Evolutionary conservation across 2,888 invertebrate genomes (phyloP), one percentile per base, ranked within the genome.

Genomic region (Drosophila quinaria): DNA sequence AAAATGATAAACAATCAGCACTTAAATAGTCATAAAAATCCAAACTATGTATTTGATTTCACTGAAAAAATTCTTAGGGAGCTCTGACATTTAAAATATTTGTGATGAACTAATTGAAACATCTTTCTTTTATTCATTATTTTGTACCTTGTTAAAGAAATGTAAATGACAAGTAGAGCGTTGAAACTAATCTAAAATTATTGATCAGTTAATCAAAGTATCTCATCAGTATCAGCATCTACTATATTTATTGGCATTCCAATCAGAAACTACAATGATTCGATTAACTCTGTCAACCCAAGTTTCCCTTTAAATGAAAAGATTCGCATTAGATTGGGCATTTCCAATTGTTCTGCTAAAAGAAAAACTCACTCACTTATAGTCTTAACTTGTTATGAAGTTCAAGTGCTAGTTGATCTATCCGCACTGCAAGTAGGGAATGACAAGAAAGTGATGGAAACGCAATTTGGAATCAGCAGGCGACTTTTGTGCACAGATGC

Each of bases 391-490:
- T 9, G 8, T 11, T 33, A 17, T 25, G 5, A 47, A 58, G 37
- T 17, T 15, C 33, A 59, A 39, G 31, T 33, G 39, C 19, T 31
- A 13, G 47, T 37, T 8, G 13, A n/a, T 29, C 51, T 55, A 42
- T 60, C 46, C 52, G n/a, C 15, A 13, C 35, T 19, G 13, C 13
- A 44, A 10, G 4, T 19, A 74, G 70, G 8, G 70, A 15, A 62
- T 50, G 47, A 35, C 47, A 47, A 50, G 65, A 49, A 74, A 67
- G 71, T 82, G 83, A 68, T 71, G 68, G 79, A 67, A 76, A 59
- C 61, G 67, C 71, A 68, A 70, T 75, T 75, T 56, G 62, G 66
- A 59, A 65, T 50, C 78, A 80, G 78, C 75, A 69, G 69, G 78
- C 80, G 79, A 52, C 58, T 63, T 62, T 63, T 56, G 39, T 58